These are phyloP conservation scores for Nesidiocoris tenuis DNA, from an alignment of 2,888 invertebrate genomes.

Conservation along the genomic window DNA sequence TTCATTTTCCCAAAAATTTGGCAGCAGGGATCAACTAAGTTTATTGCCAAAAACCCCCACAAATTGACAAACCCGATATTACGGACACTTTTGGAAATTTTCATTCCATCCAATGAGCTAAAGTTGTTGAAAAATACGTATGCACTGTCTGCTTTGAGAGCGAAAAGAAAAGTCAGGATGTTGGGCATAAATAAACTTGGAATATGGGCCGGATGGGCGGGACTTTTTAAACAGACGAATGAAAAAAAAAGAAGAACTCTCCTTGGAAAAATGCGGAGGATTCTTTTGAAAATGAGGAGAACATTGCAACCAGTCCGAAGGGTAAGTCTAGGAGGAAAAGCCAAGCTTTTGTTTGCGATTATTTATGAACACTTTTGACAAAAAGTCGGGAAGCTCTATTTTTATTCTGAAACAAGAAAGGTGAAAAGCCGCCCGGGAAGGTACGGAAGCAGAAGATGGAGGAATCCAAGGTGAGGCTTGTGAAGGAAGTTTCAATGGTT, in stretches of 20 bases:
- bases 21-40: too few species aligned
- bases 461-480: too few species aligned
- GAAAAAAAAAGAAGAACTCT: neutral
- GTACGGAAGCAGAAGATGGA: too few species aligned
- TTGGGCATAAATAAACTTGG: neutral
- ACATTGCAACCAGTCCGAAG: neutral
- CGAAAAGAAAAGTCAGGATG: too few species aligned
- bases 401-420: neutral
- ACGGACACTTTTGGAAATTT: too few species aligned
- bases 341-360: neutral
- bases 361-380: neutral
- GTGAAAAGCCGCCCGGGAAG: neutral
- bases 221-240: neutral
- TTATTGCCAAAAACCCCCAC: too few species aligned
- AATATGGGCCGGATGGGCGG: neutral
- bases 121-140: too few species aligned
- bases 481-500: too few species aligned
- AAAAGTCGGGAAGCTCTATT: neutral
- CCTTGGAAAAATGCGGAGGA: neutral
- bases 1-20: too few species aligned
- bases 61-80: too few species aligned
- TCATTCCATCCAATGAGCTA: too few species aligned
- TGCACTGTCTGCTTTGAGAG: too few species aligned
- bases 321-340: neutral
- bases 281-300: neutral